Base-by-base conservation (phyloP, 1,140 invertebrate species). In the Drosophila nebulosa region DNA sequence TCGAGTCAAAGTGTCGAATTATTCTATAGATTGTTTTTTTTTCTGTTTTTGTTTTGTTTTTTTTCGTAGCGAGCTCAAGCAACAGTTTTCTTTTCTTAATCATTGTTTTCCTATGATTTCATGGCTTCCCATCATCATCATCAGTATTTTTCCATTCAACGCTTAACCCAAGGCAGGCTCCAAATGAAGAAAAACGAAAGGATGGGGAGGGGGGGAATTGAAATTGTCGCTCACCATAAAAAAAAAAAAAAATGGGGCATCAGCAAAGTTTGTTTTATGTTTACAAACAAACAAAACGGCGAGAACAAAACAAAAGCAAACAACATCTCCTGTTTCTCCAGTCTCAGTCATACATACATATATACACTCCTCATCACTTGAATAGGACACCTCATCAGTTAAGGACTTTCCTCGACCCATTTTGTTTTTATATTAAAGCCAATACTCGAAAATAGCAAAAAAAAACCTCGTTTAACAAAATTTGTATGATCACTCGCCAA, bases 261-360 rank as follows among this genome's bases (percentile, higher is more conserved):
- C 71, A 84, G 79, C 75, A 83, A 76, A 76, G 75, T 78, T 68
- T 53, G 42, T 22, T 65, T 7, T 57, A 64, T 77, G 73, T 85
- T 79, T 85, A 77, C 73, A 79, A 79, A 77, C 73, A 83, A 77
- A 70, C 64, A 36, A 27, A 24, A 39, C 32, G 24, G 56, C n/a
- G 12, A 24, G n/a, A 32, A 6, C 36, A 50, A 56, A 58, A 65
- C 55, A 27, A 24, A 35, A 21, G 7, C 16, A 35, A 67, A 67
- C 52, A 55, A 55, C n/a, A 55, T 55, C 52, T 55, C 52, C 52
- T 30, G 27, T 55, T 55, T 46, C 39, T 16, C 18, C 39, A 46
- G 39, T 21, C 16, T 46, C 2, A 46, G 16, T 46, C 39, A 21
- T 21, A 46, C 16, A 46, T 46, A 9, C 39, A 21, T n/a, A n/a